Conservation (phyloP, 2,888 invertebrate species). For the Odiellus spinosus region DNA sequence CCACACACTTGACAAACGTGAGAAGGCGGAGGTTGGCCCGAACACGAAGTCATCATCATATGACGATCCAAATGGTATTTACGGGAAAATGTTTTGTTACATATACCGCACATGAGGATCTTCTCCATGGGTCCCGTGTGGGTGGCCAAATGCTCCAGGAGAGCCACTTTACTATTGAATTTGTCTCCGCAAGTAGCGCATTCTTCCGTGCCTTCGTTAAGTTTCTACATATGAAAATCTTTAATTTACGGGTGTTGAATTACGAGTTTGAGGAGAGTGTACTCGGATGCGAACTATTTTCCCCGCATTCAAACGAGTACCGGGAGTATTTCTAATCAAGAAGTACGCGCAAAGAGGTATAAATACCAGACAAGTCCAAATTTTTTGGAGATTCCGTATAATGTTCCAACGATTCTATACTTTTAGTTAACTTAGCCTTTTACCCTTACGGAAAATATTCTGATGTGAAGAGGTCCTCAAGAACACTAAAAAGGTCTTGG, state of each 20-base stretch:
- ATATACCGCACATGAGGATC: constrained; percentile 47
- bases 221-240: neutral
- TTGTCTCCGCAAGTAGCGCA: neutral
- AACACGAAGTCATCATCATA: constrained; percentile 49
- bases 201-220: neutral
- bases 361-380: no score
- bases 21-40: constrained; percentile 38
- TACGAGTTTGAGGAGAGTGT: neutral
- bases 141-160: neutral
- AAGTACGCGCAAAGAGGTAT: no score
- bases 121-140: constrained; percentile 27
- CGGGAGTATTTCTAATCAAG: no score
- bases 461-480: no score
- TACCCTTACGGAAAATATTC: no score
- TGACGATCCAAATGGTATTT: constrained; percentile 58
- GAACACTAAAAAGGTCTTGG: no score
- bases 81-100: constrained; percentile 53
- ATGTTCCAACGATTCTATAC: no score
- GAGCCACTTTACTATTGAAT: neutral
- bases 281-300: no score
- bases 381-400: no score
- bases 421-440: no score
- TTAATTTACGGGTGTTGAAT: neutral
- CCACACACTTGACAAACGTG: constrained; percentile 46
- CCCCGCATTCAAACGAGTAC: no score